These are phyloP conservation scores for Thereva nobilitata DNA, from an alignment of 2,888 invertebrate species.

Conservation along the genomic window DNA sequence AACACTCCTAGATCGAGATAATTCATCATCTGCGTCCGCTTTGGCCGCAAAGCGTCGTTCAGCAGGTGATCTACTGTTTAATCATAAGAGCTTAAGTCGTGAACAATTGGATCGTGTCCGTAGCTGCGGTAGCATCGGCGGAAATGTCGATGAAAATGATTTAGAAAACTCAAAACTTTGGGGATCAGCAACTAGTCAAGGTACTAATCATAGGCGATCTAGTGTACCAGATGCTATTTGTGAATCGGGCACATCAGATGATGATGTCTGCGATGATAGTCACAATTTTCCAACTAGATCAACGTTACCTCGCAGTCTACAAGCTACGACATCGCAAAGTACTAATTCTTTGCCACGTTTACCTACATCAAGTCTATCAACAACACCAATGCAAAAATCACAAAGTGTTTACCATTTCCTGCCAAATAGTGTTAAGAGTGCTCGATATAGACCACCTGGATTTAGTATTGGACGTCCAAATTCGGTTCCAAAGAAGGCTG, in stretches of 20 bases:
- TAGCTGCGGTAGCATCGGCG: conserved; percentile 84
- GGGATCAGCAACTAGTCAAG: conserved; percentile 49
- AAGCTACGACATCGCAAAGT: conserved; percentile 61
- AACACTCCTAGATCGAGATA: conserved; percentile 67
- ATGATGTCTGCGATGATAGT: conserved; percentile 61
- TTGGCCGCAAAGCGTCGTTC: conserved; percentile 78
- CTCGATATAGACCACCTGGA: conserved; percentile 83
- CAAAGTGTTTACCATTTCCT: conserved; percentile 66
- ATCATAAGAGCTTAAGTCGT: conserved; percentile 76
- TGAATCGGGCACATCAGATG: conserved; percentile 60
- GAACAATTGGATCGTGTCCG: conserved; percentile 73
- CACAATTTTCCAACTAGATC: conserved; percentile 61
- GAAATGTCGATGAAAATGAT: conserved; percentile 59
- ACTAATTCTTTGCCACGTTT: conserved; percentile 80
- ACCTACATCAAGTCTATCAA: conserved; percentile 61
- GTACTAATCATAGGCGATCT: conserved; percentile 59
- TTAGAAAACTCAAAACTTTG: conserved; percentile 55
- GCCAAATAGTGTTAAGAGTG: conserved; percentile 76
- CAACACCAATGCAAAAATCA: conserved; percentile 63
- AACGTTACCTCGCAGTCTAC: conserved; percentile 68
- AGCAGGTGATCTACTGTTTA: conserved; percentile 80
- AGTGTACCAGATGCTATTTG: conserved; percentile 64
- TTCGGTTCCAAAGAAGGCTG: conserved; percentile 70
- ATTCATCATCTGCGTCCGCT: conserved; percentile 67
- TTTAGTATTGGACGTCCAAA: conserved; percentile 62